phyloP scores from a whole-genome alignment of 2,797 vertebrate species.

The Mormyrops attenuatus region DNA sequence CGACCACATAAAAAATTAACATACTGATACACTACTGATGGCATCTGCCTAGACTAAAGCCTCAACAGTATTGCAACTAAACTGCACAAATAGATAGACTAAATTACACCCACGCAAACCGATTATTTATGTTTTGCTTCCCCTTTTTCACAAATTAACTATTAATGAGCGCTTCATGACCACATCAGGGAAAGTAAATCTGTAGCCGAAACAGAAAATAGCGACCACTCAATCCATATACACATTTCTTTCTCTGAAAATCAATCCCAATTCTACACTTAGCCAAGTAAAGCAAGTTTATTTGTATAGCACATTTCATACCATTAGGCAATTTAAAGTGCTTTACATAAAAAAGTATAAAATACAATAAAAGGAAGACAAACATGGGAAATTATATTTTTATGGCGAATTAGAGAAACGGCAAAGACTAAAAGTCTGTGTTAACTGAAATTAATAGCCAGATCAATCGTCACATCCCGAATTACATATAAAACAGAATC shows the following conservation, averaged over 20 bases:
- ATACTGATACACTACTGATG: neutral
- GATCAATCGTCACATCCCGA: neutral
- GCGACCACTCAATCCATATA: neutral
- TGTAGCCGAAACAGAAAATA: neutral
- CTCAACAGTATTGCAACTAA: neutral
- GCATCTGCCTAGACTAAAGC: neutral
- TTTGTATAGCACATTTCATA: neutral
- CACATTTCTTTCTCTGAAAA: neutral
- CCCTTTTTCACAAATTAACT: neutral
- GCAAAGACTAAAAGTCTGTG: neutral
- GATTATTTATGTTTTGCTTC: neutral
- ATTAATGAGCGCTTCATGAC: neutral
- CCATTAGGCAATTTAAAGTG: neutral
- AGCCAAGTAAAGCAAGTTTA: neutral
- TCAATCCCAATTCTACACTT: neutral
- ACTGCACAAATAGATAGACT: neutral
- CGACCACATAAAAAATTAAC: neutral
- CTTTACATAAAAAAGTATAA: neutral
- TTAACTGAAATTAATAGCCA: neutral
- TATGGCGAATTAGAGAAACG: neutral
- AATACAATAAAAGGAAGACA: neutral
- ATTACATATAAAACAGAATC: neutral
- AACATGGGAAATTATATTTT: neutral
- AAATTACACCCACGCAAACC: neutral
- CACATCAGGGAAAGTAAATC: too few relatives aligned